These are phyloP conservation scores for Mesocentrotus franciscanus DNA, from an alignment of 53 echinoderm and acorn worm genomes.

Conservation along the genomic window DNA sequence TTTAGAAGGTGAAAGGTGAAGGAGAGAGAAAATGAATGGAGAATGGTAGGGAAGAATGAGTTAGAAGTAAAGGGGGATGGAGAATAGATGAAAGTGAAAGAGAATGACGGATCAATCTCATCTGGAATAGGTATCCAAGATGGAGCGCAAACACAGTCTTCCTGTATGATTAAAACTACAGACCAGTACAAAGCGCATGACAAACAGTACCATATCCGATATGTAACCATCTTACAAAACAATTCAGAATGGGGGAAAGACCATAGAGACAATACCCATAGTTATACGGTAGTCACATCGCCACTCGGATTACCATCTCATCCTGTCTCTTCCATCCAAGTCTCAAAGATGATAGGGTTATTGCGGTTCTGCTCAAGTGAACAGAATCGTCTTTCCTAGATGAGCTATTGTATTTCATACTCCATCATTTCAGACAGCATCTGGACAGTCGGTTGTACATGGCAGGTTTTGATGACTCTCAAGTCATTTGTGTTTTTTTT, in stretches of 20 bases:
- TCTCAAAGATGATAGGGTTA: slow-evolving; percentile 11
- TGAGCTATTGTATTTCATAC: slow-evolving; percentile 27
- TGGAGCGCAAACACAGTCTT: neutral
- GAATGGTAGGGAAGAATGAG: neutral
- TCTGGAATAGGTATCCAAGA: slow-evolving; percentile 8
- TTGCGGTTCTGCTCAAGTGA: slow-evolving; percentile 48
- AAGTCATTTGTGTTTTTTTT: neutral
- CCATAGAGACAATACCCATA: slow-evolving; percentile 10
- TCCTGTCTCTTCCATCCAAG: neutral
- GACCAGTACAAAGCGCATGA: neutral
- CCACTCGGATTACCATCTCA: slow-evolving; percentile 11
- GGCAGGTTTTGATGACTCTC: neutral
- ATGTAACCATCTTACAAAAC: slow-evolving; percentile 9
- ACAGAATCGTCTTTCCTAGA: slow-evolving; percentile 29
- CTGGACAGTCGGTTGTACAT: neutral
- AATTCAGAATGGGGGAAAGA: slow-evolving; percentile 19
- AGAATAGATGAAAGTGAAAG: slow-evolving; percentile 42
- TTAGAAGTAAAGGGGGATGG: neutral
- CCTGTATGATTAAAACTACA: slow-evolving; percentile 31
- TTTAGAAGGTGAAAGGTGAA: neutral
- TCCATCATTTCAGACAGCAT: neutral
- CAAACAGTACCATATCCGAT: neutral
- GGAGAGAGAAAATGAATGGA: neutral
- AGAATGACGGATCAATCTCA: slow-evolving; percentile 19
- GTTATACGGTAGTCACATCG: slow-evolving; percentile 41